A percentile compares a stretch with the other conserved stretches of the same genome.
These are phyloP conservation scores for Pristiophorus japonicus DNA, from an alignment of 2,113 vertebrate genomes.

Conservation along the genomic window DNA sequence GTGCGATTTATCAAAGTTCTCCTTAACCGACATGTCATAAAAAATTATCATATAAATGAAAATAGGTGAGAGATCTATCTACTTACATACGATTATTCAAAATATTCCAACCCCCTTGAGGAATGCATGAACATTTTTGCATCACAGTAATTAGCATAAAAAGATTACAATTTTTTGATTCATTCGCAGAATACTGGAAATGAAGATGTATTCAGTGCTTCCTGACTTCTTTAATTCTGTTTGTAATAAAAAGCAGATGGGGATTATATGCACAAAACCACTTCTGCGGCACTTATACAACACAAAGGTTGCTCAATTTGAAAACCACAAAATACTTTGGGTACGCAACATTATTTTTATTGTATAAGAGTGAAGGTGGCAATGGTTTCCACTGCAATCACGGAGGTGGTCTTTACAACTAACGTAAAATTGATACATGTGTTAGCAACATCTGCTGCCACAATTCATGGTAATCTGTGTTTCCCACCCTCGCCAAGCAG, in stretches of 20 bases:
- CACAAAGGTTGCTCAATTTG: not conserved
- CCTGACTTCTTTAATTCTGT: not conserved
- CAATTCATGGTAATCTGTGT: too few species aligned
- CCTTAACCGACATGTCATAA: slow-evolving; percentile 25
- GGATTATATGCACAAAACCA: not conserved
- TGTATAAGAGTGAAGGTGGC: not conserved
- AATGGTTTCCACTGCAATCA: not conserved
- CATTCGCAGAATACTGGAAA: not conserved
- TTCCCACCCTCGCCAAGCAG: too few species aligned
- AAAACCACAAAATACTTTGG: not conserved
- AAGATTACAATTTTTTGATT: slow-evolving; percentile 20
- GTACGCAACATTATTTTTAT: not conserved
- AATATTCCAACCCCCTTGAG: not conserved
- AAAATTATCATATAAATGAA: slow-evolving; percentile 38
- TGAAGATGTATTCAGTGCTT: not conserved
- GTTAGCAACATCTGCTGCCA: too few species aligned
- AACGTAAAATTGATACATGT: too few species aligned
- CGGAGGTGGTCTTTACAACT: not conserved
- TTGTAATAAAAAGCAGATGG: not conserved
- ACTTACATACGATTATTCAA: slow-evolving; percentile 31
- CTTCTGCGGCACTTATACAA: not conserved
- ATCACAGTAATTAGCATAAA: not conserved
- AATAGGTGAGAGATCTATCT: slow-evolving; percentile 29
- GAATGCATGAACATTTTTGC: not conserved
- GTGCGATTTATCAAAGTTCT: slow-evolving; percentile 32